Conservation (phyloP, 2,888 invertebrate species). For the Cylloceria caligata region DNA sequence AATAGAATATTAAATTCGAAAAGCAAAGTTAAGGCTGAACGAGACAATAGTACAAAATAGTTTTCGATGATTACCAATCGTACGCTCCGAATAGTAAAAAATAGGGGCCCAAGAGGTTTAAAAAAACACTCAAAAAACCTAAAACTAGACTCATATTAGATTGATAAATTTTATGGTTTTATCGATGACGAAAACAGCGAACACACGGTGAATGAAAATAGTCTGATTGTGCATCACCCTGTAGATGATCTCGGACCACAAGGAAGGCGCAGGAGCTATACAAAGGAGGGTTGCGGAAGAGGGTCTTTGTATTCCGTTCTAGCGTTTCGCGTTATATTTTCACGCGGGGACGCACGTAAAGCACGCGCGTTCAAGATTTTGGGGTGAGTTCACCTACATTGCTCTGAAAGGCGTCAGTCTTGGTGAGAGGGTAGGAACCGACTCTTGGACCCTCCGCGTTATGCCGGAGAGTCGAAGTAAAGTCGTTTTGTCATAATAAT, state of each 20-base stretch:
- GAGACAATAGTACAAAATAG: no score
- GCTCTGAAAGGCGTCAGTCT: conserved; percentile 13
- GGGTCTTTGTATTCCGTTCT: conserved; percentile 61
- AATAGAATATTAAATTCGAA: no score
- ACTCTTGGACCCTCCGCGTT: conserved; percentile 48
- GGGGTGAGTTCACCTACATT: conserved; percentile 61
- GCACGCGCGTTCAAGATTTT: conserved; percentile 63
- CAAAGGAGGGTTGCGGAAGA: conserved; percentile 28
- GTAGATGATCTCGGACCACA: conserved; percentile 9
- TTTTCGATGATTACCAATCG: no score
- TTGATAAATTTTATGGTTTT: background rate
- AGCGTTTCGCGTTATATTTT: conserved; percentile 29
- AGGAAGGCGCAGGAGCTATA: conserved; percentile 10
- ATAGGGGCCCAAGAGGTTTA: no score
- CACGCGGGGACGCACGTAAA: conserved; percentile 37
- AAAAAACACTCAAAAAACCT: no score
- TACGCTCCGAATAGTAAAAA: no score
- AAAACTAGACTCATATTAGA: background rate
- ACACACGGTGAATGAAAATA: background rate
- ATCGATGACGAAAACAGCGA: background rate
- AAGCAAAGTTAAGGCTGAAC: no score
- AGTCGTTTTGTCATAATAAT: conserved; percentile 79
- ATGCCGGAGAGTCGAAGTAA: conserved; percentile 63
- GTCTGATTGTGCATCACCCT: background rate
- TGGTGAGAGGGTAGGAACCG: background rate